Conservation (phyloP, 2,797 vertebrate species). For the Melanotaenia parkinsoni region DNA sequence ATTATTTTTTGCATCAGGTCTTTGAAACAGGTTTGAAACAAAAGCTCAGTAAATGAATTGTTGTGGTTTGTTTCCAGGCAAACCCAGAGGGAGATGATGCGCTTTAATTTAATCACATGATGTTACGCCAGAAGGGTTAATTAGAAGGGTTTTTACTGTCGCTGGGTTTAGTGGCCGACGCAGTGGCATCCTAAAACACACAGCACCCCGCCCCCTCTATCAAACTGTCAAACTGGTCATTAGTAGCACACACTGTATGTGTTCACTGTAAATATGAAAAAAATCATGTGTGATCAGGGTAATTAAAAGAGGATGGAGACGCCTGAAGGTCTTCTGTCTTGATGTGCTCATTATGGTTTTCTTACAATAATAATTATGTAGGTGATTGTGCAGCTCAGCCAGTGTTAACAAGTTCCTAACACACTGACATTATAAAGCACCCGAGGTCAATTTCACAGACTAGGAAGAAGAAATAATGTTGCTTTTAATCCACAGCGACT, state of each 20-base stretch:
- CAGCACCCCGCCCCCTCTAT: conserved; percentile 64
- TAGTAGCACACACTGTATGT: conserved; percentile 66
- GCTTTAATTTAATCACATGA: conserved; percentile 95
- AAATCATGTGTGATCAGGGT: conserved; percentile 40
- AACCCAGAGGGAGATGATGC: conserved; percentile 88
- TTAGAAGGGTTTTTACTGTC: conserved; percentile 92
- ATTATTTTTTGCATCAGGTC: conserved; percentile 95
- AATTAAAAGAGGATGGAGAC: conserved; percentile 50
- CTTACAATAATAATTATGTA: conserved; percentile 70
- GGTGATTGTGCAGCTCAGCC: conserved; percentile 58
- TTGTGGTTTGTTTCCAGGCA: conserved; percentile 91
- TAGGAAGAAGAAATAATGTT: background rate
- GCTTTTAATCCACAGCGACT: conserved; percentile 17
- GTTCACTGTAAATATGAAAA: conserved; percentile 39
- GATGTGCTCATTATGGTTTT: conserved; percentile 63
- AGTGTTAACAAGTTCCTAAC: conserved; percentile 53
- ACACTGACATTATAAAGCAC: conserved; percentile 57
- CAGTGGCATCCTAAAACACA: conserved; percentile 86
- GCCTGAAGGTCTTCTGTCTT: conserved; percentile 61
- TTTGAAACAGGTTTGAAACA: conserved; percentile 94
- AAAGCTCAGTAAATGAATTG: conserved; percentile 96
- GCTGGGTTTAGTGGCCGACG: conserved; percentile 79
- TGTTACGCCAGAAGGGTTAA: conserved; percentile 94
- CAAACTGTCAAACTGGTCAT: conserved; percentile 82
- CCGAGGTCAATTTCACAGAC: conserved; percentile 47